Conservation (phyloP, 1,140 invertebrate genomes). For the Sycobia sp. region DNA sequence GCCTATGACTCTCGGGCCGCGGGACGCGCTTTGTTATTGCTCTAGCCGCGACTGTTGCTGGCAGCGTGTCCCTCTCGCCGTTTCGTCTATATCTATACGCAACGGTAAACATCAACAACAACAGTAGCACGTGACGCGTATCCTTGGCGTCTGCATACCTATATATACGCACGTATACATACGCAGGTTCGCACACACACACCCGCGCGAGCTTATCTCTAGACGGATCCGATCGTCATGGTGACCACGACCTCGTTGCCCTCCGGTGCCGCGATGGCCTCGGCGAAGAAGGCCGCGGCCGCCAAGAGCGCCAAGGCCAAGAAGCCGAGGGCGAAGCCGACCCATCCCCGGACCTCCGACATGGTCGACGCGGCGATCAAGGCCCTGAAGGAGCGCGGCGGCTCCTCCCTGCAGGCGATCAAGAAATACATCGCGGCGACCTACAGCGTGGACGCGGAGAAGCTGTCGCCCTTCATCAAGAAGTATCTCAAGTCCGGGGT, state of each 20-base stretch:
- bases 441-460: conserved; percentile 67
- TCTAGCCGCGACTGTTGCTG: too few relatives aligned
- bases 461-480: conserved; percentile 65
- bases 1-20: conserved; percentile 21
- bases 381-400: conserved; percentile 65
- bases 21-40: not conserved
- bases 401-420: conserved; percentile 67
- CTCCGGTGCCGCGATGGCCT: conserved; percentile 18
- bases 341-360: conserved; percentile 60
- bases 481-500: conserved; percentile 66
- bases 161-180: too few relatives aligned
- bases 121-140: not conserved
- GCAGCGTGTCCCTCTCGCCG: too few relatives aligned
- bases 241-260: not conserved
- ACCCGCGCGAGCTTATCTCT: too few relatives aligned
- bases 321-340: conserved; percentile 56
- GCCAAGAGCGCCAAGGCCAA: conserved; percentile 40
- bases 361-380: conserved; percentile 67
- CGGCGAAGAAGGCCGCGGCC: conserved; percentile 25
- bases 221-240: not conserved
- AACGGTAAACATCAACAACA: not conserved
- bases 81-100: too few relatives aligned
- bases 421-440: conserved; percentile 67
- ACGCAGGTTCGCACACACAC: too few relatives aligned
- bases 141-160: too few relatives aligned